Evolutionary conservation across 2,113 vertebrate species (phyloP), one percentile per base, ranked within the genome.

Genomic region (Raja brachyura): DNA sequence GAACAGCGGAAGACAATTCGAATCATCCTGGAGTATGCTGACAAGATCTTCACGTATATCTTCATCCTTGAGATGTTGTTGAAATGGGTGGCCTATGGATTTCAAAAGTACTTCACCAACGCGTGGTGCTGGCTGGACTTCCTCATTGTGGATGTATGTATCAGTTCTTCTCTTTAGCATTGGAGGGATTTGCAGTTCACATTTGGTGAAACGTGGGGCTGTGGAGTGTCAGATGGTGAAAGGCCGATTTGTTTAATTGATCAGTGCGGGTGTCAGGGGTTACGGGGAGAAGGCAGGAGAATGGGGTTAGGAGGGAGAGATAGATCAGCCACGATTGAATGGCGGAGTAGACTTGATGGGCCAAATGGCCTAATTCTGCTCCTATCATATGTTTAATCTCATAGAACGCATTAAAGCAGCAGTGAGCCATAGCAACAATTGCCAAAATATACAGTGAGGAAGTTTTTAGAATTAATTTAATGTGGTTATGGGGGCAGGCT

Each of bases 121-220:
- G 98, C 98, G 94, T 99, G 98, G 98, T 99, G 98, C 96, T 99
- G 98, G 98, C 97, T 99, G 95, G 98, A 99, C 96, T 99, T 99
- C 97, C 98, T 99, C 96, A 99, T 99, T 93, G 98, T 99, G 95
- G 98, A 99, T 96, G 98, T 99, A 99, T 96, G 98, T 99, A 96
- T 95, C 77, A 94, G 93, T 94, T 95, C 70, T 94, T 94, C 94
- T 20, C 63, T 18, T 61, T 88, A 14, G 22, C 28, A 5, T n/a
- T 88, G 28, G 56, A 16, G 28, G 59, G n/a, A 13, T 59, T 56
- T 6, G 14, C 1, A 59, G 5, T 6, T 63, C 10, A n/a, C 14
- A 63, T 61, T 48, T 63, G 18, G 28, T 56, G 14, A 66, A 16
- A 16, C 63, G 14, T 33, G 59, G 28, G 10, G n/a, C 5, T 11